Evolutionary conservation across 2,888 invertebrate species (phyloP).

Genomic region (Psylliodes chrysocephalus): DNA sequence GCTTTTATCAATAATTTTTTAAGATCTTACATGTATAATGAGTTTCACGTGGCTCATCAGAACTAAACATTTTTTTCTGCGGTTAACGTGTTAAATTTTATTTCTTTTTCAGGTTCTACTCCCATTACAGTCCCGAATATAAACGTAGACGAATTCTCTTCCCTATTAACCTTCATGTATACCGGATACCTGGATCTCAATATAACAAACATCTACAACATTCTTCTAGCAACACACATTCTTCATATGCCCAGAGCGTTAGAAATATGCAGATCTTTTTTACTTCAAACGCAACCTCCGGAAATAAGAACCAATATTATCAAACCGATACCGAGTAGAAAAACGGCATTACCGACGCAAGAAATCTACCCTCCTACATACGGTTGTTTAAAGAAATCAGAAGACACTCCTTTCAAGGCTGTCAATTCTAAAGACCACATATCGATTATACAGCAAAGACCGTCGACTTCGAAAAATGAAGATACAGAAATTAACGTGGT

Average conservation of each 20-base stretch:
- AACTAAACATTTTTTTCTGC: too few relatives aligned
- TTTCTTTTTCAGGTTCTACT: constrained; percentile 52
- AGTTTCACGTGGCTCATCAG: too few relatives aligned
- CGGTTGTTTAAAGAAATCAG: constrained; percentile 55
- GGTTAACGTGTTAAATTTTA: too few relatives aligned
- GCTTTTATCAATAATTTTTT: too few relatives aligned
- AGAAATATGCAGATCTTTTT: constrained; percentile 74
- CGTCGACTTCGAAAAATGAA: constrained; percentile 48
- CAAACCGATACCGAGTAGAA: constrained; percentile 49
- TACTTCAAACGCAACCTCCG: constrained; percentile 66
- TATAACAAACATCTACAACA: constrained; percentile 76
- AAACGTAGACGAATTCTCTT: constrained; percentile 72
- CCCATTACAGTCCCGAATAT: constrained; percentile 68
- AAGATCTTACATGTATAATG: too few relatives aligned
- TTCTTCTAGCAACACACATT: constrained; percentile 76
- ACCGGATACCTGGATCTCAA: constrained; percentile 77
- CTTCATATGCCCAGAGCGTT: constrained; percentile 79
- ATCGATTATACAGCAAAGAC: constrained; percentile 34
- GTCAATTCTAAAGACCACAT: constrained; percentile 38
- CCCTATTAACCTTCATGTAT: constrained; percentile 79
- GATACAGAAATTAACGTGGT: constrained; percentile 24
- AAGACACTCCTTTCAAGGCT: constrained; percentile 58
- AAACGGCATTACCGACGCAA: constrained; percentile 44
- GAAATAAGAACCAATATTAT: constrained; percentile 42
- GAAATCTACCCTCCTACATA: constrained; percentile 43